phyloP scores from a whole-genome alignment of 1,140 invertebrate species.

The Drosophila kanapiae region DNA sequence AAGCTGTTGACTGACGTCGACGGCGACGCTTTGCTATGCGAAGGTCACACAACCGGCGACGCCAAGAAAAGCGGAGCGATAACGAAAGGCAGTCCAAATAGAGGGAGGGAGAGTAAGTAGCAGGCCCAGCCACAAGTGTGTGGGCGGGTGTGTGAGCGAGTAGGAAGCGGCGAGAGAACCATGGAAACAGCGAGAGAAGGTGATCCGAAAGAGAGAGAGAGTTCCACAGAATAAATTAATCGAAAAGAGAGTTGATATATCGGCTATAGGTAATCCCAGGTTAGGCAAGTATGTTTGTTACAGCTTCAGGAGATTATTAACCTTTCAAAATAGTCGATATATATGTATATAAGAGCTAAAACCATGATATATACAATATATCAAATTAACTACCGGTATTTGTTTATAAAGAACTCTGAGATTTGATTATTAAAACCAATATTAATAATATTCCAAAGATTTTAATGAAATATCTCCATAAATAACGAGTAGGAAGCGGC shows the following conservation, averaged over 20 bases:
- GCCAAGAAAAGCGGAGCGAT: conserved; percentile 38
- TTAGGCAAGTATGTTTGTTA: too few species aligned
- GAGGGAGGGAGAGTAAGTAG: background rate
- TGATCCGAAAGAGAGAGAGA: conserved; percentile 1
- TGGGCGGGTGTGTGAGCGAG: conserved; percentile 18
- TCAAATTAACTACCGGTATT: too few species aligned
- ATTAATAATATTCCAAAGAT: too few species aligned
- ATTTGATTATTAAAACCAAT: too few species aligned
- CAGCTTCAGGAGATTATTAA: too few species aligned
- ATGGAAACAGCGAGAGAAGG: background rate
- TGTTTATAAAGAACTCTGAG: too few species aligned
- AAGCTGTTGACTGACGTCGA: conserved; percentile 55
- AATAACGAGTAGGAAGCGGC: background rate
- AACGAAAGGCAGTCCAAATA: conserved; percentile 28
- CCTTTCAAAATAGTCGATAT: too few species aligned
- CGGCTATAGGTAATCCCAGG: background rate
- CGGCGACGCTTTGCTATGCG: conserved; percentile 76
- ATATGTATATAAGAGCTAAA: too few species aligned
- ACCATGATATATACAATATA: too few species aligned
- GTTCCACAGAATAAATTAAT: conserved; percentile 9
- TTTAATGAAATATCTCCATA: too few species aligned
- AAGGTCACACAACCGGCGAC: conserved; percentile 64
- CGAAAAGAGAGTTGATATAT: background rate
- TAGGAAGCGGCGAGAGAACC: conserved; percentile 10
- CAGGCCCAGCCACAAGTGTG: background rate